phyloP scores from a whole-genome alignment of 2,113 vertebrate genomes.

The Actinemys pallida region DNA sequence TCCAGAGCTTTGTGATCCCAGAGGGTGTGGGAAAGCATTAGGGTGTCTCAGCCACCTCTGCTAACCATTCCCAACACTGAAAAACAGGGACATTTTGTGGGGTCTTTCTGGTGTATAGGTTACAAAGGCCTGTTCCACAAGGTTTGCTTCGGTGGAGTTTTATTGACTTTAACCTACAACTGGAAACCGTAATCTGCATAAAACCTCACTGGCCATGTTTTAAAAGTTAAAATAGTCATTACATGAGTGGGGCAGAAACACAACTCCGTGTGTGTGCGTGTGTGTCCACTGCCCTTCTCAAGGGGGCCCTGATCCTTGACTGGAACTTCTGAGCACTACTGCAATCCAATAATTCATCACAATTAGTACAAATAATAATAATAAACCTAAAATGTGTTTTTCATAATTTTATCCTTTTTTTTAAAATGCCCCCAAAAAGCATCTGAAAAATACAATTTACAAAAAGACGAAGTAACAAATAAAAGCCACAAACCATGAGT shows the following conservation, averaged over 20 bases:
- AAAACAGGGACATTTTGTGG: background rate
- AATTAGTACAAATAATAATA: too few relatives aligned
- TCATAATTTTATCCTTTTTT: background rate
- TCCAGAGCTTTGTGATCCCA: background rate
- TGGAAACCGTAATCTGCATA: background rate
- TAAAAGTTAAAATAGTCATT: background rate
- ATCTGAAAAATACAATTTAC: background rate
- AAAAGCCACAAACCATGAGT: background rate
- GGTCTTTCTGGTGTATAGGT: background rate
- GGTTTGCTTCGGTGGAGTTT: background rate
- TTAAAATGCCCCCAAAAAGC: background rate
- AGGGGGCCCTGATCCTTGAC: background rate
- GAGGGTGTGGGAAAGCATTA: background rate
- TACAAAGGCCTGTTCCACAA: background rate
- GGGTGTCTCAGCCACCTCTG: background rate
- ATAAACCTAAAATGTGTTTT: background rate
- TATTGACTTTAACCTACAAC: background rate
- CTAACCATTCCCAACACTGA: background rate
- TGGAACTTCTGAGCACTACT: background rate
- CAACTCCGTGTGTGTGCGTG: background rate
- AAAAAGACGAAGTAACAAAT: fast-evolving
- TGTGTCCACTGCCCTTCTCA: fast-evolving
- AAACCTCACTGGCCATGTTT: background rate
- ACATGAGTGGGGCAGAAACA: background rate
- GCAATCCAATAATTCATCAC: fast-evolving